Evolutionary conservation across 1,140 invertebrate genomes (phyloP), one percentile per base, ranked within the genome.

Genomic region (Aphaenogaster floridana): DNA sequence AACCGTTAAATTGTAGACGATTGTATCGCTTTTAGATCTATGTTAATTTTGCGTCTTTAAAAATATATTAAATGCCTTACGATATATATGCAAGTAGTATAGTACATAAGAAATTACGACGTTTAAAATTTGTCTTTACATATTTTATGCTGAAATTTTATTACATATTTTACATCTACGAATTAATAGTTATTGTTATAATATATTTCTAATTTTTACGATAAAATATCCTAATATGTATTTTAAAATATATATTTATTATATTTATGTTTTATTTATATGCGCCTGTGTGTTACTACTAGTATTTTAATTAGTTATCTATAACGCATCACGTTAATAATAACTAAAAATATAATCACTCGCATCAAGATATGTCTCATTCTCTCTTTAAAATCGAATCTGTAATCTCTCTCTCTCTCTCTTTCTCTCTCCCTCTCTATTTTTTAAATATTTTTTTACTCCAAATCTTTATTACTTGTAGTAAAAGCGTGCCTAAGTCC

Each of bases 191-290:
- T 69, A 71, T 42, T 68, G 21, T 71, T 71, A 48, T 15, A 45
- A 45, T 45, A 69, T 45, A 50, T 48, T 71, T n/a, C n/a, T 48
- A 48, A 48, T 48, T 28, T 52, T 52, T 71, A 71, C 21, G 1
- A 71, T 48, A 71, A 28, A 28, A 71, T 71, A 42, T 50, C 13
- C 39, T 50, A 71, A 71, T 66, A n/a, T 50, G 21, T 48, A 28
- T 48, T 71, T 48, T 48, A 28, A 48, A 48, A 48, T 71, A 68
- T 64, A 64, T 68, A 68, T 68, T 68, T 68, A 68, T 68, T 42
- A 42, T 34, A 68, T 42, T 68, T 39, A 36, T 68, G n/a, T 68
- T 68, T 68, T 68, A 68, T 68, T 68, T 68, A 66, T 66, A 66
- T 66, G 9, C 39, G 39, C n/a, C 39, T 17, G 21, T 21, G 21